phyloP scores from a whole-genome alignment of 2,888 invertebrate species.

The Chymomyza caudatula region DNA sequence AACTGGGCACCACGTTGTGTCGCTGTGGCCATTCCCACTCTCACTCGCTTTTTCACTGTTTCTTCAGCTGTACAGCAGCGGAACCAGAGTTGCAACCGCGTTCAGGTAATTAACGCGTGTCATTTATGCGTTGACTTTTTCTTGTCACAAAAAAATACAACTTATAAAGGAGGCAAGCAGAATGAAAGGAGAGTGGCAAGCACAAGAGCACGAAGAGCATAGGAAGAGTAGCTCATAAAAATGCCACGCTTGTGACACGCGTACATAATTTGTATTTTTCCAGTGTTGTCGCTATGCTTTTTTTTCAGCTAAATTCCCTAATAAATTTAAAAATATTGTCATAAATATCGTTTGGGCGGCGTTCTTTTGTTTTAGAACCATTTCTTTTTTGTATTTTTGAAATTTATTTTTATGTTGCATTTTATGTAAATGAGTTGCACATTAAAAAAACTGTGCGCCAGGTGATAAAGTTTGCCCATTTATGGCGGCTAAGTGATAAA shows the following conservation, averaged over 20 bases:
- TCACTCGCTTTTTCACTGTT: not conserved
- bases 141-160: not conserved
- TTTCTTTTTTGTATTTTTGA: constrained; percentile 3
- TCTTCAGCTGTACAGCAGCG: constrained; percentile 8
- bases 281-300: constrained; percentile 43
- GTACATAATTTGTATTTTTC: constrained; percentile 61
- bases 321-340: constrained; percentile 70
- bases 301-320: constrained; percentile 53
- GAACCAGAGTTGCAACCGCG: constrained; percentile 28
- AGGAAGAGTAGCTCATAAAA: constrained; percentile 62
- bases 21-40: no score
- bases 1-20: not conserved
- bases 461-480: constrained; percentile 52
- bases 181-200: not conserved
- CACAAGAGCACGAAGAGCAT: constrained; percentile 30
- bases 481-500: constrained; percentile 12
- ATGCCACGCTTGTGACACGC: constrained; percentile 59
- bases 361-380: not conserved
- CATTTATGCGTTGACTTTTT: constrained; percentile 47
- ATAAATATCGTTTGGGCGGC: constrained; percentile 33
- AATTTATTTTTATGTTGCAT: constrained; percentile 9
- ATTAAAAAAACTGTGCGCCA: constrained; percentile 10
- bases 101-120: constrained; percentile 66
- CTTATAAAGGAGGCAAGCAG: not conserved
- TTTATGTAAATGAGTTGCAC: constrained; percentile 59